phyloP scores from a whole-genome alignment of 2,888 invertebrate species.

The Troilus luridus region DNA sequence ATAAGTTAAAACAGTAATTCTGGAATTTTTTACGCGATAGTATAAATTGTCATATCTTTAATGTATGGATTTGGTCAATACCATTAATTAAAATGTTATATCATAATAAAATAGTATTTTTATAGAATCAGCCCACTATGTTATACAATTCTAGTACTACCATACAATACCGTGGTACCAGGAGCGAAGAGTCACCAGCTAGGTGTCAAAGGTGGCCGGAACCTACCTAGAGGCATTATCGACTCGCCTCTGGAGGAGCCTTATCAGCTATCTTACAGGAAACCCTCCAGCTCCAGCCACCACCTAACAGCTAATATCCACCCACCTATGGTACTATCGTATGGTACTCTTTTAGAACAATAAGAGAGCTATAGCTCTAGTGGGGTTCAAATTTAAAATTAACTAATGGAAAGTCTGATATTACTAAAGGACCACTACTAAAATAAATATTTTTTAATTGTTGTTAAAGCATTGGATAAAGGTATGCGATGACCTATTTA shows the following conservation, averaged over 20 bases:
- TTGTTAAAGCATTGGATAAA: too few relatives aligned
- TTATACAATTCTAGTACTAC: background rate
- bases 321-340: background rate
- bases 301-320: conserved; percentile 1
- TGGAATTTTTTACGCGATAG: too few relatives aligned
- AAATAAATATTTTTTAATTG: too few relatives aligned
- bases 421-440: too few relatives aligned
- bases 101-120: too few relatives aligned
- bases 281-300: background rate
- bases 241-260: background rate
- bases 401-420: background rate
- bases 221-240: conserved; percentile 17
- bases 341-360: background rate
- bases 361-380: background rate
- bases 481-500: too few relatives aligned
- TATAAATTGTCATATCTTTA: too few relatives aligned
- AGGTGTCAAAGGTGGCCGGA: conserved; percentile 24
- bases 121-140: background rate
- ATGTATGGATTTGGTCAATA: too few relatives aligned
- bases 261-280: conserved; percentile 20
- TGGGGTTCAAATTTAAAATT: background rate
- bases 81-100: too few relatives aligned
- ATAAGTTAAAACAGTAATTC: too few relatives aligned
- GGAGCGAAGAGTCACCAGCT: background rate
- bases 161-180: background rate